Evolutionary conservation across 2,888 invertebrate species (phyloP).

Genomic region (Troilus luridus): DNA sequence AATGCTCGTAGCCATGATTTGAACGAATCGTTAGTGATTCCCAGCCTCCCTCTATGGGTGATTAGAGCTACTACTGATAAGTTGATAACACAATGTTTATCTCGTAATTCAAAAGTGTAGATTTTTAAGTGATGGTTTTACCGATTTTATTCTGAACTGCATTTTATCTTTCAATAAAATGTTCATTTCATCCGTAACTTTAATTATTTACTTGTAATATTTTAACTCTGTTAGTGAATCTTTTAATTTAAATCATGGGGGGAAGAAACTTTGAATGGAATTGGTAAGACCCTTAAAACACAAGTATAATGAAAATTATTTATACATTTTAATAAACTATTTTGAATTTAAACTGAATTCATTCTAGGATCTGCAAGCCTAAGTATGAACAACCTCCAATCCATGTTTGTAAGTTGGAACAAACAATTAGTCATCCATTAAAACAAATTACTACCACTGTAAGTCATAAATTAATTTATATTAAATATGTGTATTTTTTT

Average conservation of each 20-base stretch:
- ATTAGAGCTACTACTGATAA: neutral
- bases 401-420: neutral
- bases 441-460: neutral
- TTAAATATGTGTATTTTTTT: neutral
- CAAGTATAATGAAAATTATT: neutral
- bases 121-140: neutral
- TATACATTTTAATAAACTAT: neutral
- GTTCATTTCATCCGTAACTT: neutral
- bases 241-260: neutral
- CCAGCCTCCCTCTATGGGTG: neutral
- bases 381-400: conserved; percentile 4
- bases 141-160: neutral
- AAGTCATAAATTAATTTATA: neutral
- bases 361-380: conserved; percentile 50
- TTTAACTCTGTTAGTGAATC: neutral
- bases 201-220: neutral
- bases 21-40: neutral
- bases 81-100: conserved; percentile 28
- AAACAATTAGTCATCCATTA: conserved; percentile 36
- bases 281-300: neutral
- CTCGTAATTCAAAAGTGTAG: neutral
- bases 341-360: neutral
- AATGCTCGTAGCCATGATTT: neutral
- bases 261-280: conserved; percentile 54
- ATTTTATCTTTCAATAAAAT: neutral